Base-by-base conservation (phyloP, 92 coral and sea anemone species). In the Phenganax marumi region DNA sequence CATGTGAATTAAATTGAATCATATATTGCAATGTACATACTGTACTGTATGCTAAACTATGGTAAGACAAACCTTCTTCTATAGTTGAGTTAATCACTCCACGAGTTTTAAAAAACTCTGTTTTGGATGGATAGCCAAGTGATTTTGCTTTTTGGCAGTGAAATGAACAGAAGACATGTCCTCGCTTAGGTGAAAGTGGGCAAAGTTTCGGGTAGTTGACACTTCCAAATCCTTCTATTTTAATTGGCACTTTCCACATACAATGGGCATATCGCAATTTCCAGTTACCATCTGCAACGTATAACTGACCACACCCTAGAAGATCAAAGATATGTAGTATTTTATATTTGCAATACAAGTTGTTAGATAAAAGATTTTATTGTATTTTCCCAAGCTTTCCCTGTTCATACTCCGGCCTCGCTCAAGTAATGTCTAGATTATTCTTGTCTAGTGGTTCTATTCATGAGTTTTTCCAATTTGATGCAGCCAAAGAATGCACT, bases 281-380 rank as follows among this genome's bases (percentile, higher is more conserved):
- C 87, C 87, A 84, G 17, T 84, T 84, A 0, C 87, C 84, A 66
- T 84, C 89, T 17, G 89, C 89, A 6, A 86, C 82, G 73, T 80
- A 86, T 7, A 86, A 72, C 16, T 50, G 47, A 1, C 85, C 85
- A 61, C 85, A 86, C 33, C 88, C 81, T 85, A 52, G 24, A 79
- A 57, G 26, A n/a, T 14, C 50, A 22, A 19, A 19, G 8, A 7
- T 14, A 54, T 56, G 24, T 8, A 56, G 4, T 56, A 56, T 16
- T 56, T 56, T n/a, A n/a, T n/a, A n/a, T n/a, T n/a, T n/a, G n/a
- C n/a, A n/a, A n/a, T n/a, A n/a, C n/a, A n/a, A n/a, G n/a, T n/a
- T n/a, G n/a, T n/a, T n/a, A n/a, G n/a, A n/a, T n/a, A n/a, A n/a
- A n/a, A n/a, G n/a, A n/a, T n/a, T n/a, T n/a, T n/a, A n/a, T n/a